Evolutionary conservation across 2,113 vertebrate genomes (phyloP).

Genomic region (Labeo catla): DNA sequence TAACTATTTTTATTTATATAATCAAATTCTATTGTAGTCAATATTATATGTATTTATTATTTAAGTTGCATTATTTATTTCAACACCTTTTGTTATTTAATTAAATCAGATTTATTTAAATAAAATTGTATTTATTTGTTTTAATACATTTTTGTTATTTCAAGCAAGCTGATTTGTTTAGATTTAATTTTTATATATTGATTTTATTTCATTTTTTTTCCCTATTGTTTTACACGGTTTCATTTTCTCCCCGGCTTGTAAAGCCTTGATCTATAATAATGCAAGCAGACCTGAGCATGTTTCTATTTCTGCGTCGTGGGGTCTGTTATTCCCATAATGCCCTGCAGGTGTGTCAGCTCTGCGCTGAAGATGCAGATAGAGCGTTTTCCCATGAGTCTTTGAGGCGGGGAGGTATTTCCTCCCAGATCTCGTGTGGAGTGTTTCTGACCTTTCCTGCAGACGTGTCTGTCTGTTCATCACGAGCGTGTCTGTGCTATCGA

Average conservation of each 20-base stretch:
- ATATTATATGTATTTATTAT: no score
- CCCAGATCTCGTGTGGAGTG: constrained; percentile 6
- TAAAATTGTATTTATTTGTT: no score
- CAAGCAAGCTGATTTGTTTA: not conserved
- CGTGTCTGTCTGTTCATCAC: constrained; percentile 46
- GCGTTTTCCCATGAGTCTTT: constrained; percentile 38
- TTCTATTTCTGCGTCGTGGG: constrained; percentile 20
- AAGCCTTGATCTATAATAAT: not conserved
- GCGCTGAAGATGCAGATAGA: not conserved
- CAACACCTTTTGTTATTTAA: not conserved
- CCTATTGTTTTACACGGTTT: no score
- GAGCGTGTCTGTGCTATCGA: constrained; percentile 64
- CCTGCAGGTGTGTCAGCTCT: constrained; percentile 33
- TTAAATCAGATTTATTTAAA: not conserved
- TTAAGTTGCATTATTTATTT: not conserved
- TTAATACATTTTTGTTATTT: not conserved
- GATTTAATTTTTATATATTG: not conserved
- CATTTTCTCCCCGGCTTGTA: not conserved
- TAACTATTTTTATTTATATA: no score
- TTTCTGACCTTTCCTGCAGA: constrained; percentile 42
- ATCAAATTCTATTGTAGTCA: no score
- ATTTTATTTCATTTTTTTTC: not conserved
- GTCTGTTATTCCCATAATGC: not conserved
- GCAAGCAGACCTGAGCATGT: not conserved
- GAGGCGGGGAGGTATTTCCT: not conserved